Percentiles rank a stretch among this genome's conserved stretches.
Conservation (phyloP, 2,113 vertebrate genomes). For the Sylvietta virens region DNA sequence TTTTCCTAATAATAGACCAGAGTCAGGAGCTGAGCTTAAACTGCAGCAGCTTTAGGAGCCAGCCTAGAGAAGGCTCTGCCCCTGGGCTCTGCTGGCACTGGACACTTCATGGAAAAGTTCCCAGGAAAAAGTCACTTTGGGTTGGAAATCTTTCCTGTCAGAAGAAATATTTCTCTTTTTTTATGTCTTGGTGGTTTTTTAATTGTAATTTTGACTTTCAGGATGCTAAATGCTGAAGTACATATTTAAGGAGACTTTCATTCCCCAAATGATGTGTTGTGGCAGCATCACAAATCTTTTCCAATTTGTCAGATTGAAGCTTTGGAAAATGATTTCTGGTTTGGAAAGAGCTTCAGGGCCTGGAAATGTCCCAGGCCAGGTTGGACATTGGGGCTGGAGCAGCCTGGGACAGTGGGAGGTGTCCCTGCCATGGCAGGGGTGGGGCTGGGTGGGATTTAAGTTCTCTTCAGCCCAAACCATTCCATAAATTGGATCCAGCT, state of each 20-base stretch:
- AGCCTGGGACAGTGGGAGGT: rapidly evolving
- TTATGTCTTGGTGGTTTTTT: too few species aligned
- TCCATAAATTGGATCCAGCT: neutral
- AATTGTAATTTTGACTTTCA: neutral
- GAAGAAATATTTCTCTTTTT: neutral
- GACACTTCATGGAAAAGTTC: neutral
- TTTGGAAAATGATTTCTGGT: neutral
- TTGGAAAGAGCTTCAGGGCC: neutral
- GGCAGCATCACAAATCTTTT: neutral
- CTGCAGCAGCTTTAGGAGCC: neutral
- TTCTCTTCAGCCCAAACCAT: neutral
- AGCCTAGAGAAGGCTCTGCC: neutral
- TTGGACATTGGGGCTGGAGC: too few species aligned
- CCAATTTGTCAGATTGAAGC: neutral
- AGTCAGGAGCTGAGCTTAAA: neutral
- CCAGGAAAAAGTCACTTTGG: neutral
- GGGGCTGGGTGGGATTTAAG: rapidly evolving
- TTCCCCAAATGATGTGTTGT: neutral
- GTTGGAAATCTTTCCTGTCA: neutral
- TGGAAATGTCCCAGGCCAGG: neutral
- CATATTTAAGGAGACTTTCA: neutral
- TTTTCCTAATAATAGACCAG: neutral
- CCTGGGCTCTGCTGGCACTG: rapidly evolving
- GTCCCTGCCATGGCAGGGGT: neutral
- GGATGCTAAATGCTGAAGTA: neutral